phyloP scores from a whole-genome alignment of 2,888 invertebrate species.

The Thymelicus sylvestris region DNA sequence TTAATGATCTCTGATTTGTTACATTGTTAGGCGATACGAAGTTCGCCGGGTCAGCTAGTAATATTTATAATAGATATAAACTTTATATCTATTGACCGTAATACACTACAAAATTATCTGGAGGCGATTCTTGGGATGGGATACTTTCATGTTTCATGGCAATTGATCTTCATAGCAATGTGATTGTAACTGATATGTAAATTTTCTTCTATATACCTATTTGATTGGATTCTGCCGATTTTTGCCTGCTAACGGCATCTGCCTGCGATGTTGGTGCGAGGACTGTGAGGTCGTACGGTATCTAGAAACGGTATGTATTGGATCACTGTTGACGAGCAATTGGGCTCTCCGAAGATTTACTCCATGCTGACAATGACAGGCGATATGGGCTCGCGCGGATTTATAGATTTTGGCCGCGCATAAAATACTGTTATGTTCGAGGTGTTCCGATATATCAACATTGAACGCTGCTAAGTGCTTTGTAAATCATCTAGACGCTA shows the following conservation, averaged over 20 bases:
- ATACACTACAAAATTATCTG: too few species aligned
- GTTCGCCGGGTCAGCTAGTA: too few species aligned
- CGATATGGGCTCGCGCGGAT: background rate
- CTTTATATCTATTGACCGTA: too few species aligned
- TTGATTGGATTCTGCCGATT: background rate
- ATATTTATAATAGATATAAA: too few species aligned
- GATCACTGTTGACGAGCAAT: conserved; percentile 21
- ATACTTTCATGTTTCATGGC: too few species aligned
- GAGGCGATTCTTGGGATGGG: too few species aligned
- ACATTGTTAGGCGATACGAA: too few species aligned
- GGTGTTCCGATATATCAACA: conserved; percentile 24
- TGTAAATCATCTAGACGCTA: conserved; percentile 12
- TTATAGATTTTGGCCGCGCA: conserved; percentile 18
- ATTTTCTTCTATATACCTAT: background rate
- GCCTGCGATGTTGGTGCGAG: background rate
- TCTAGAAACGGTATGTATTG: background rate
- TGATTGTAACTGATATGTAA: too few species aligned
- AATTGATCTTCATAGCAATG: too few species aligned
- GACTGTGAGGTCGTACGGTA: background rate
- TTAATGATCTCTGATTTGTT: too few species aligned
- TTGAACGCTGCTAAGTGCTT: conserved; percentile 24
- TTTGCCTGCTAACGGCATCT: background rate
- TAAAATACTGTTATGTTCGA: conserved; percentile 26
- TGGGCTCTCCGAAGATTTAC: conserved; percentile 17
- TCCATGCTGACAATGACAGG: conserved; percentile 25